phyloP scores from a whole-genome alignment of 2,797 vertebrate species.

The Gallinago stenura region DNA sequence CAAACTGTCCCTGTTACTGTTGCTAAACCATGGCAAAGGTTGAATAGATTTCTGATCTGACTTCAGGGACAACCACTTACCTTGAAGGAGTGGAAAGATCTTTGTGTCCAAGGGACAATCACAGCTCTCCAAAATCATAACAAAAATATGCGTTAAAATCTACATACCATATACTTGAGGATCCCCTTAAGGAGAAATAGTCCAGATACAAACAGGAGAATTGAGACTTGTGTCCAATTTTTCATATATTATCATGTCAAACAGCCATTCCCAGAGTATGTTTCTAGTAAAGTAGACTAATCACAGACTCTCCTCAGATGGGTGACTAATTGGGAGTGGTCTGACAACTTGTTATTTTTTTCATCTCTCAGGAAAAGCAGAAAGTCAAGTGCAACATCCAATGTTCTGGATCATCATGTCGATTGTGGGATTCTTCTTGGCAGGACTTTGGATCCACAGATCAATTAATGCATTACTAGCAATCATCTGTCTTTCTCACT shows the following conservation, averaged over 20 bases:
- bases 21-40: background rate
- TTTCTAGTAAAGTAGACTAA: background rate
- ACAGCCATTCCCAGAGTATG: background rate
- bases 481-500: background rate
- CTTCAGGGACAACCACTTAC: background rate
- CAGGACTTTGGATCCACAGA: background rate
- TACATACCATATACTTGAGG: background rate
- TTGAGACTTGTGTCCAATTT: background rate
- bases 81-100: conserved; percentile 1
- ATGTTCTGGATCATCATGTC: background rate
- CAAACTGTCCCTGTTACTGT: background rate
- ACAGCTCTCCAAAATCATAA: background rate
- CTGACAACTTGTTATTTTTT: background rate
- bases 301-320: background rate
- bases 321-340: background rate
- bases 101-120: background rate
- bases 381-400: background rate
- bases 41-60: conserved; percentile 8
- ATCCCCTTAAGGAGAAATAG: background rate
- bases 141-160: conserved; percentile 4
- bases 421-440: background rate
- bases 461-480: background rate
- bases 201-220: background rate
- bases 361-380: background rate
- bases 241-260: background rate